Percentiles rank a stretch among this genome's conserved stretches.
These are phyloP conservation scores for Epistrophella euchroma DNA, from an alignment of 2,888 invertebrate species.

Conservation along the genomic window DNA sequence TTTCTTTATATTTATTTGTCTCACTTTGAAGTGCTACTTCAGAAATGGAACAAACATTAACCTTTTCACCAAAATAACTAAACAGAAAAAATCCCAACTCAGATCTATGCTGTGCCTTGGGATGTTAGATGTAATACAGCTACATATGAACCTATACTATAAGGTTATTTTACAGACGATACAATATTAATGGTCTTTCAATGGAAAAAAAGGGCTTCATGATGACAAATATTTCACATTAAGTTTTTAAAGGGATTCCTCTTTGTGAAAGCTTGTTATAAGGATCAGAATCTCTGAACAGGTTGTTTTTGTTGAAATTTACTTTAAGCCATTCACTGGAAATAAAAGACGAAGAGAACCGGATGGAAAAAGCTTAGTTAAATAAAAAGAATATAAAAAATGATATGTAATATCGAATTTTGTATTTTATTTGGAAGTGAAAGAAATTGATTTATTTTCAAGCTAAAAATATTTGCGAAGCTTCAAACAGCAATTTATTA, in stretches of 20 bases:
- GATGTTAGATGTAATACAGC: neutral
- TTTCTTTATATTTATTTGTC: constrained; percentile 63
- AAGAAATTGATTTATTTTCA: neutral
- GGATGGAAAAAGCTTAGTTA: neutral
- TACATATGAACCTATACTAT: neutral
- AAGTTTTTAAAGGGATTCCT: constrained; percentile 32
- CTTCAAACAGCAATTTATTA: neutral
- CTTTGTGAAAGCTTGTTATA: constrained; percentile 24
- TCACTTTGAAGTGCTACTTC: constrained; percentile 69
- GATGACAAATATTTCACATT: constrained; percentile 42
- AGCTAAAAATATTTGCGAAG: neutral
- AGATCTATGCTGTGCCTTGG: constrained; percentile 12
- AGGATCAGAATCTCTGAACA: constrained; percentile 33
- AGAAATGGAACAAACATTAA: constrained; percentile 67
- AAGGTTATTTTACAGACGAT: constrained; percentile 35
- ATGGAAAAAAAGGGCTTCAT: constrained; percentile 34
- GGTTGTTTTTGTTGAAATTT: constrained; percentile 35
- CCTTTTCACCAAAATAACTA: constrained; percentile 36
- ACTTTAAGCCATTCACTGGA: constrained; percentile 6
- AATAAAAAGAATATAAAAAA: neutral
- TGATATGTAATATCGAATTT: constrained; percentile 5
- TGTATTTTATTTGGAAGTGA: neutral
- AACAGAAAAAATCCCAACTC: neutral
- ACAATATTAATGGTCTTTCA: constrained; percentile 42
- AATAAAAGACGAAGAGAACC: neutral